Evolutionary conservation across 2,113 vertebrate species (phyloP), one percentile per base, ranked within the genome.

Genomic region (Cynocephalus volans): DNA sequence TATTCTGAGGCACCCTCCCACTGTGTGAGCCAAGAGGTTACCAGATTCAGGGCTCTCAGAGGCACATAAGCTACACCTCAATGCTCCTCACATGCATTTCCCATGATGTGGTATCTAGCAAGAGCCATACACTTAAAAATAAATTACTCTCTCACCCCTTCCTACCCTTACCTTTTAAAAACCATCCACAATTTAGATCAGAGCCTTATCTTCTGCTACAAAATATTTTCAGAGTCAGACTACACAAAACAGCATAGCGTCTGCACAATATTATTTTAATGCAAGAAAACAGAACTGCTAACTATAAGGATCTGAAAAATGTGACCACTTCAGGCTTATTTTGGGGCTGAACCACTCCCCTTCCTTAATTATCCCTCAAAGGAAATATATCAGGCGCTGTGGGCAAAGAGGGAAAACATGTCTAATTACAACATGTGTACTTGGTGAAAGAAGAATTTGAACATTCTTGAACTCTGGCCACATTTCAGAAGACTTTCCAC

Each of bases 391-490:
- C 36, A 79, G 88, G 79, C 77, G 5, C 89, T 90, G 65, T 64
- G 54, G 88, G 83, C 75, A 97, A 93, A 96, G 65, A 88, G 67
- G n/a, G 91, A 96, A 97, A 97, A 95, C 58, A 91, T 58, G 82
- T 67, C 76, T 96, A 96, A 97, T 87, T 97, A 93, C 88, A 97
- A 96, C 69, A 95, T 85, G 65, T 64, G 50, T 41, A 54, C 31
- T 24, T 87, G 79, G 84, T 72, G n/a, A 85, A 87, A 56, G 81
- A 96, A 95, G 70, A 91, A 93, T 80, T 1, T 62, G 86, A 67
- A 91, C 91, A 88, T 95, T 95, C 87, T 87, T 97, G 93, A 95
- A 95, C 93, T 93, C 83, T 86, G 80, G 95, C 92, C 93, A 97
- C 76, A 89, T 89, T 89, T 96, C 91, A 69, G 60, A 92, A 90